A percentile compares a stretch with the other conserved stretches of the same genome.
Evolutionary conservation across 2,797 vertebrate genomes (phyloP).

Genomic region (Pipistrellus kuhlii): DNA sequence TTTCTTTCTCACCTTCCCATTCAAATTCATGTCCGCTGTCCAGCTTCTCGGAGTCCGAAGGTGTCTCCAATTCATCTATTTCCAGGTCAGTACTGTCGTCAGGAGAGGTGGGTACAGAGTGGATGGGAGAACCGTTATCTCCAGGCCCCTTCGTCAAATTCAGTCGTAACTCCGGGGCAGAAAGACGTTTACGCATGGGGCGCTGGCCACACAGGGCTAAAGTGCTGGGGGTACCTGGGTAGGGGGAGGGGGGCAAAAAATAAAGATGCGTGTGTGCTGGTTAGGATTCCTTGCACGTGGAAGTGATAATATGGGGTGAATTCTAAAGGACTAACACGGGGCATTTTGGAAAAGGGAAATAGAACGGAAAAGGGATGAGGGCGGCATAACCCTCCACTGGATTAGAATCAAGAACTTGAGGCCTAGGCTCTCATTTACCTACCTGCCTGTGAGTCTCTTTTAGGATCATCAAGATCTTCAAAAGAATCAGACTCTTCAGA

Average conservation of each 20-base stretch:
- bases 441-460: slow-evolving; percentile 66
- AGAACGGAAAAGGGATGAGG: not conserved
- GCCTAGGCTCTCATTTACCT: not conserved
- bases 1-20: slow-evolving; percentile 89
- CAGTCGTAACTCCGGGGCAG: slow-evolving; percentile 86
- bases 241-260: not conserved
- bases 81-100: slow-evolving; percentile 89
- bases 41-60: slow-evolving; percentile 90
- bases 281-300: not conserved
- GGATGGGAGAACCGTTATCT: slow-evolving; percentile 72
- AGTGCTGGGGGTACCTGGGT: slow-evolving; percentile 86
- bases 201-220: slow-evolving; percentile 86
- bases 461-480: slow-evolving; percentile 61
- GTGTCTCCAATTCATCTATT: slow-evolving; percentile 91
- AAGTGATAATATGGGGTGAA: not conserved
- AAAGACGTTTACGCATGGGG: slow-evolving; percentile 88
- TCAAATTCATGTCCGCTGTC: slow-evolving; percentile 89
- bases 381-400: not conserved
- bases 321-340: not conserved
- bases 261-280: not conserved
- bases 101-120: slow-evolving; percentile 68
- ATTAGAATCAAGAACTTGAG: not conserved
- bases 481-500: slow-evolving; percentile 71
- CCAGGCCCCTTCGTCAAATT: slow-evolving; percentile 80
- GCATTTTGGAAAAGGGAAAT: not conserved